These are phyloP conservation scores for Paratrypauchen microcephalus DNA, from an alignment of 2,797 vertebrate species.

Conservation along the genomic window DNA sequence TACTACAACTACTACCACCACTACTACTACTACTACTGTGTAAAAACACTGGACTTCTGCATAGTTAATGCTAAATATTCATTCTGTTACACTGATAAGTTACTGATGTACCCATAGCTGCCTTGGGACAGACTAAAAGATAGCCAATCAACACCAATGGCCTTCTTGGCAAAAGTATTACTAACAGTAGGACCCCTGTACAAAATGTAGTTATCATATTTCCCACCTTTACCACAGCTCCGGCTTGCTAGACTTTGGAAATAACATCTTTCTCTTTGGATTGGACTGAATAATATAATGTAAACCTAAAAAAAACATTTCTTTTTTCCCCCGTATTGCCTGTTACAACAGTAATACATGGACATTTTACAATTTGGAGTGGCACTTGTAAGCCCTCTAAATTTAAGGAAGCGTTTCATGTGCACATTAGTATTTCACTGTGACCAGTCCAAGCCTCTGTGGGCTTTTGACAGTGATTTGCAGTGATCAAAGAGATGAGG, in stretches of 20 bases:
- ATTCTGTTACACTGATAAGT: too few relatives aligned
- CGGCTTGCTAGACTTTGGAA: background rate
- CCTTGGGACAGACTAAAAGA: background rate
- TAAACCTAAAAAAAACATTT: background rate
- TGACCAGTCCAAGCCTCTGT: conserved; percentile 29
- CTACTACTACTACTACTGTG: too few relatives aligned
- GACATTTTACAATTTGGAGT: background rate
- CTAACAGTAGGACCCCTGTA: background rate
- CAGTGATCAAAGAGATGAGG: conserved; percentile 57
- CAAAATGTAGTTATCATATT: background rate
- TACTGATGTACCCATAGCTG: background rate
- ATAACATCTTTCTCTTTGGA: conserved; percentile 15
- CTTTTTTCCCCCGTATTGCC: background rate
- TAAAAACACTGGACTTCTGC: too few relatives aligned
- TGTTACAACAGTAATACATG: background rate
- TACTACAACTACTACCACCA: too few relatives aligned
- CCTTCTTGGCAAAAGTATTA: background rate
- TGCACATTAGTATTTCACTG: conserved; percentile 40
- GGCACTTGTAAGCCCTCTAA: background rate
- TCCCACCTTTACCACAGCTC: background rate
- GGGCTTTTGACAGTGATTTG: conserved; percentile 46
- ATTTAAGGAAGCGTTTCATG: conserved; percentile 26
- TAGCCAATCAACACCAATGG: background rate
- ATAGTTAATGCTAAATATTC: too few relatives aligned
- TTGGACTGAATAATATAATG: conserved; percentile 5